Evolutionary conservation across 2,113 vertebrate genomes (phyloP), one percentile per base, ranked within the genome.

Genomic region (Cyprinodon tularosa): DNA sequence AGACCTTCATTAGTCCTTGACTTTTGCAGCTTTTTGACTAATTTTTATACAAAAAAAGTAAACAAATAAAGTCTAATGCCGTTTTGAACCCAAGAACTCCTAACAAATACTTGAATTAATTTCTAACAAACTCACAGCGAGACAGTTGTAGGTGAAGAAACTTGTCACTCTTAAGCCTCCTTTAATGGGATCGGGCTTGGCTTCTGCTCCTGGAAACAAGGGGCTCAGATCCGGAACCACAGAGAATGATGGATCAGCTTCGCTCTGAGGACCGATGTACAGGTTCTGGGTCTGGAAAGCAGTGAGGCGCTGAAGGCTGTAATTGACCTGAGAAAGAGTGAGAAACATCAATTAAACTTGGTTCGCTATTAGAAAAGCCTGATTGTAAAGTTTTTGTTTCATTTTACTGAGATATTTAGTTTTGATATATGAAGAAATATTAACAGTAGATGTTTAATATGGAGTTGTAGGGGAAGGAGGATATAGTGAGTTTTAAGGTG

Each of bases 61-160:
- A 29, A 29, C 29, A 29, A 29, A 29, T 29, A 29, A 29, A 29
- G 29, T 29, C 29, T 29, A 29, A 29, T 1, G 15, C 4, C 17
- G 48, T 53, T 53, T 20, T 53, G 48, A 12, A 36, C 3, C 10
- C 11, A 11, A 29, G 29, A 29, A 29, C 29, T 29, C 29, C 29
- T 29, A 29, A 29, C 29, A 29, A 29, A 29, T 29, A 29, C 29
- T 29, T 29, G 29, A 29, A 29, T 29, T 29, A 29, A 29, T 29
- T 29, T 29, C 29, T 29, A 29, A 29, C 20, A 5, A 0, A 91
- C 96, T 96, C 86, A 99, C 97, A 10, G 84, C 69, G 77, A 99
- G 89, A 73, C 97, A 98, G 92, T 97, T 97, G 92, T 98, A 98
- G 20, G 95, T 98, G 89, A 99, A 95, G 78, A 95, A 96, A 13